phyloP scores from a whole-genome alignment of 2,888 invertebrate species.

The Temnothorax rugatulus region DNA sequence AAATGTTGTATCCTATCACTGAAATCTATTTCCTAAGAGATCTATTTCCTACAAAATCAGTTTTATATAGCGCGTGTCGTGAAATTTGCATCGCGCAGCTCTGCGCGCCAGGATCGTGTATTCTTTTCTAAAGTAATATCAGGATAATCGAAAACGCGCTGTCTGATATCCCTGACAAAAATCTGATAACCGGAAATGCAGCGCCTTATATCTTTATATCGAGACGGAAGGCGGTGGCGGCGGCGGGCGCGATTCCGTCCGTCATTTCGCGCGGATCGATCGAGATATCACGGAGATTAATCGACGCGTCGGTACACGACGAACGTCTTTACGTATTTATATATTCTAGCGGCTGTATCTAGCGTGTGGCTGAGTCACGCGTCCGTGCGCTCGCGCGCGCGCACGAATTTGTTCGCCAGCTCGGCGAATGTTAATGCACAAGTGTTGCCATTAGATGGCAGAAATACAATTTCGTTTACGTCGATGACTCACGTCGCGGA shows the following conservation, averaged over 20 bases:
- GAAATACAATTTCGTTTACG: constrained; percentile 75
- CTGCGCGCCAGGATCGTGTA: background rate
- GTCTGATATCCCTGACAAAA: constrained; percentile 32
- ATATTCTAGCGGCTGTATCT: constrained; percentile 58
- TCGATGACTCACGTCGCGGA: constrained; percentile 72
- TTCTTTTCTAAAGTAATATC: constrained; percentile 6
- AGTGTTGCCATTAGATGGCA: constrained; percentile 71
- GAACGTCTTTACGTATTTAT: constrained; percentile 59
- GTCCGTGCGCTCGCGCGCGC: constrained; percentile 18
- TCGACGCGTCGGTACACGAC: constrained; percentile 45
- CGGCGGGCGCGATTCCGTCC: constrained; percentile 36
- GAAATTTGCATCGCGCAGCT: constrained; percentile 17
- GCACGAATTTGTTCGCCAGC: constrained; percentile 70
- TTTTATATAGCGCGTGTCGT: background rate
- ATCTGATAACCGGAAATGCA: constrained; percentile 36
- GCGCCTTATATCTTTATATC: constrained; percentile 22
- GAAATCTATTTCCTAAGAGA: background rate
- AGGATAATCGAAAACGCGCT: constrained; percentile 19
- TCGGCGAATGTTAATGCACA: constrained; percentile 57
- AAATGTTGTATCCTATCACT: background rate
- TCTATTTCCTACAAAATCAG: background rate
- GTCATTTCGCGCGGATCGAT: constrained; percentile 51
- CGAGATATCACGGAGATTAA: constrained; percentile 50
- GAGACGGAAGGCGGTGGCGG: constrained; percentile 25
- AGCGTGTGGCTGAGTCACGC: constrained; percentile 70